Conservation (phyloP, 2,797 vertebrate genomes). For the Cottoperca gobio region DNA sequence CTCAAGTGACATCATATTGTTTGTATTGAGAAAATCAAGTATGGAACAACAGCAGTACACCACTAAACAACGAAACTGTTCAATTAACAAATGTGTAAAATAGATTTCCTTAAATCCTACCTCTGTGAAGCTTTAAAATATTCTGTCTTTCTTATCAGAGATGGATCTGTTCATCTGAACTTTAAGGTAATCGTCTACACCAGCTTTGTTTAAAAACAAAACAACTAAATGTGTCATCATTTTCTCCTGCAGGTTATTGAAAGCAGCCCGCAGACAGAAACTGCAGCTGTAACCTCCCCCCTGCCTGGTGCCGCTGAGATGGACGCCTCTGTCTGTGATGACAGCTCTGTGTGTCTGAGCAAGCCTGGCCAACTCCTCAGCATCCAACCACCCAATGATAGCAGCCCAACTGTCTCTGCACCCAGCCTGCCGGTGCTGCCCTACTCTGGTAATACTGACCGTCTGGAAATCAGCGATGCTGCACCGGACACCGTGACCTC, state of each 20-base stretch:
- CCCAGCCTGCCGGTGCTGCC: neutral
- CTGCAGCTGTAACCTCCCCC: neutral
- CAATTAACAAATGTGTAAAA: too few species aligned
- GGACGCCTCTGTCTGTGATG: neutral
- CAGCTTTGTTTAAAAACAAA: neutral
- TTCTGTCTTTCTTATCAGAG: neutral
- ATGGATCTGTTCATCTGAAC: neutral
- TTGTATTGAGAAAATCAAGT: too few species aligned
- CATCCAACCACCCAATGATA: slow-evolving; percentile 7
- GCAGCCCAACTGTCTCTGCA: neutral
- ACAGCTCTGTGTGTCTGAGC: slow-evolving; percentile 61
- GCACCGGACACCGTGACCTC: neutral
- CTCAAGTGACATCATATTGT: too few species aligned
- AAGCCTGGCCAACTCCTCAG: slow-evolving; percentile 72
- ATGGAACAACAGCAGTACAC: too few species aligned
- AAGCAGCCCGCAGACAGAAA: slow-evolving; percentile 19
- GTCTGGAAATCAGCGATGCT: slow-evolving; percentile 70
- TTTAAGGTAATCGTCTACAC: neutral
- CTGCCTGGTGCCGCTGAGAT: neutral
- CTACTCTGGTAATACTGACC: slow-evolving; percentile 59
- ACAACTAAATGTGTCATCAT: neutral
- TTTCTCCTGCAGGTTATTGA: slow-evolving; percentile 58
- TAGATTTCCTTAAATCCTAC: too few species aligned
- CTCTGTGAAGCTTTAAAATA: neutral
- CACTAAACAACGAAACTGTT: too few species aligned